Evolutionary conservation across 2,113 vertebrate species (phyloP).

Genomic region (Bambusicola thoracicus): DNA sequence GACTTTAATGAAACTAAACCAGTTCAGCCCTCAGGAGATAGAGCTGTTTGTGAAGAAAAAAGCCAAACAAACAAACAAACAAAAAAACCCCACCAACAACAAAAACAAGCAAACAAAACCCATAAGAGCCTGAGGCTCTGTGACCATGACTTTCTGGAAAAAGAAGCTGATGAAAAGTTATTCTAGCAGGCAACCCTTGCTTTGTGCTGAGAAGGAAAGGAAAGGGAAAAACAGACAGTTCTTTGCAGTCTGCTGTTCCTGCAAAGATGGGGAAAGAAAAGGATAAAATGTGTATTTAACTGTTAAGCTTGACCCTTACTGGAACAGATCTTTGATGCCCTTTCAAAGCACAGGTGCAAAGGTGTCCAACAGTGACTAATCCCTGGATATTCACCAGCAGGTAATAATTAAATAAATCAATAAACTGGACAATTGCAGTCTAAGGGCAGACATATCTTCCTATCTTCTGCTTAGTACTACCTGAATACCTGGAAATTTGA

Average conservation of each 20-base stretch:
- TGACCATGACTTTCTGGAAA: background rate
- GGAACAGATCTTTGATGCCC: background rate
- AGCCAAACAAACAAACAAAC: too few species aligned
- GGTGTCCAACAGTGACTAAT: background rate
- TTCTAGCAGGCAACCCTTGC: background rate
- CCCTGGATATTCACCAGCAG: background rate
- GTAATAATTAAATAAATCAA: background rate
- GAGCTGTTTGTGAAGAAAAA: background rate
- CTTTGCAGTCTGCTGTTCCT: background rate
- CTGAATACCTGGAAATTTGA: background rate
- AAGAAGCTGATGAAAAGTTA: background rate
- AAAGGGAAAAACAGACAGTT: background rate
- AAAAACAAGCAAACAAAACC: background rate
- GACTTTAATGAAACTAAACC: background rate
- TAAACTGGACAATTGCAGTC: background rate
- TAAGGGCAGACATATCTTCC: background rate
- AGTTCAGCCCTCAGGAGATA: conserved; percentile 23
- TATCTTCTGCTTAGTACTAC: background rate
- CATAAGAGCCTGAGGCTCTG: background rate
- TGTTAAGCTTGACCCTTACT: background rate
- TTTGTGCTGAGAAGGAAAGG: background rate
- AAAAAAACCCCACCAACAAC: background rate
- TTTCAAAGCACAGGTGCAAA: background rate
- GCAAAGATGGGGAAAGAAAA: background rate
- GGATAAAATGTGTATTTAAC: background rate